phyloP scores from a whole-genome alignment of 2,888 invertebrate species.

The Oscheius sp. region DNA sequence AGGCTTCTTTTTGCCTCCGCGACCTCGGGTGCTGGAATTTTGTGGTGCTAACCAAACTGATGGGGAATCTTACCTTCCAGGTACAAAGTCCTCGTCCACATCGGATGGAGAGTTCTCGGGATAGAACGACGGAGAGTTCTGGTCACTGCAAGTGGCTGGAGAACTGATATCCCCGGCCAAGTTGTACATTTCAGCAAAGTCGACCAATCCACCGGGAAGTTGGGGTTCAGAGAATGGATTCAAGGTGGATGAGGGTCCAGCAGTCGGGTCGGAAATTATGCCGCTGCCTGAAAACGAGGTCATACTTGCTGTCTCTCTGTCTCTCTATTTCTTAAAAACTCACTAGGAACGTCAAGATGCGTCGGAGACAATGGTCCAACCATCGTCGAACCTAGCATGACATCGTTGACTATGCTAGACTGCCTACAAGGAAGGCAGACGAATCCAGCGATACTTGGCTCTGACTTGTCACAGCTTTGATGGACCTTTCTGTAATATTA shows the following conservation, averaged over 20 bases:
- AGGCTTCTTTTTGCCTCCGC: conserved; percentile 59
- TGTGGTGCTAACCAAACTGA: neutral
- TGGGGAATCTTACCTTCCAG: conserved; percentile 38
- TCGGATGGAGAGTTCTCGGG: conserved; percentile 50
- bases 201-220: neutral
- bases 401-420: conserved; percentile 48
- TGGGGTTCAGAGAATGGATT: conserved; percentile 21
- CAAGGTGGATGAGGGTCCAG: conserved; percentile 6
- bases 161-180: conserved; percentile 23
- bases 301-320: too few species aligned
- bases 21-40: conserved; percentile 31
- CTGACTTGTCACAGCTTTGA: conserved; percentile 29
- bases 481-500: conserved; percentile 33
- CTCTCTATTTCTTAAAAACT: neutral
- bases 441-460: conserved; percentile 81
- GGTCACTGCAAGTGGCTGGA: conserved; percentile 46
- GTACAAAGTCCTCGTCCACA: conserved; percentile 60
- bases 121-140: conserved; percentile 54
- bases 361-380: neutral
- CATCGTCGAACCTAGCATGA: conserved; percentile 42
- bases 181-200: conserved; percentile 22
- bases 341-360: neutral
- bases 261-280: neutral
- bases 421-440: conserved; percentile 79
- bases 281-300: conserved; percentile 5